Evolutionary conservation across 2,797 vertebrate species (phyloP).

Genomic region (Enteromius thamalakanensis): DNA sequence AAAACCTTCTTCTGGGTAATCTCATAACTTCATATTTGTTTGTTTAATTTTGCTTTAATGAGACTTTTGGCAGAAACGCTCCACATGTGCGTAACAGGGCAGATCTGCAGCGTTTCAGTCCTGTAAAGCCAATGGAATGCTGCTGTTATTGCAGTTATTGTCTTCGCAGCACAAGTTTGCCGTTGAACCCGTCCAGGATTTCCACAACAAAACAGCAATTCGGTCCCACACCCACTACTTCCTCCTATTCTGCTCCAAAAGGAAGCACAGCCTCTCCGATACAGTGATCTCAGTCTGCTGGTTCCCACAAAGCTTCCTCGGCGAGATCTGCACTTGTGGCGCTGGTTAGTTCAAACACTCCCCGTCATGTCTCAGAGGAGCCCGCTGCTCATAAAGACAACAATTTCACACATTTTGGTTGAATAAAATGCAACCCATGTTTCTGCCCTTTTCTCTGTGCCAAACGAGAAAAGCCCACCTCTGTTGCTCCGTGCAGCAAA

Average conservation of each 20-base stretch:
- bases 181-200: conserved; percentile 66
- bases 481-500: conserved; percentile 1
- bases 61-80: neutral
- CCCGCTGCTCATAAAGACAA: conserved; percentile 1
- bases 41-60: neutral
- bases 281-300: neutral
- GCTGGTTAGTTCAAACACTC: neutral
- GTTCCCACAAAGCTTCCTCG: conserved; percentile 23
- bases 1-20: neutral
- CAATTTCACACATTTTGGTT: conserved; percentile 42
- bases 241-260: conserved; percentile 61
- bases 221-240: conserved; percentile 58
- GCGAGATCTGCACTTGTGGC: neutral
- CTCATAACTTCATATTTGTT: conserved; percentile 5
- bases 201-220: conserved; percentile 74
- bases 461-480: neutral
- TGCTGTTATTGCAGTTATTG: conserved; percentile 70
- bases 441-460: conserved; percentile 12
- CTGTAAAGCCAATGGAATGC: conserved; percentile 63
- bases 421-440: conserved; percentile 9
- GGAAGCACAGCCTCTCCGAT: conserved; percentile 50
- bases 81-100: neutral
- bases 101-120: conserved; percentile 9
- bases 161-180: conserved; percentile 68
- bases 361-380: neutral